Conservation (phyloP, 2,113 vertebrate species). For the Calonectris borealis region DNA sequence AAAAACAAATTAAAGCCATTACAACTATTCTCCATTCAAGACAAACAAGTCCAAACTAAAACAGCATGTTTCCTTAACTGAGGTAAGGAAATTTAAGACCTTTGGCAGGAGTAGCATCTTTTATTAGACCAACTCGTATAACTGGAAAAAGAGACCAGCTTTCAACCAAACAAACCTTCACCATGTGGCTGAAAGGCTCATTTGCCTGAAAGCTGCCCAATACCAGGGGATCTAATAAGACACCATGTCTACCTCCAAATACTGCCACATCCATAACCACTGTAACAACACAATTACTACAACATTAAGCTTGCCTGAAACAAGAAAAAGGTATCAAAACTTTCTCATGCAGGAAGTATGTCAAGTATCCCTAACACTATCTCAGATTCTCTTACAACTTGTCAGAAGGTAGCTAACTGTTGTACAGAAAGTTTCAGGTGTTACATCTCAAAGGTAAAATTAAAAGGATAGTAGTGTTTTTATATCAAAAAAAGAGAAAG, state of each 20-base stretch:
- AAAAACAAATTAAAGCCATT: not conserved
- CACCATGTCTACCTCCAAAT: accelerated
- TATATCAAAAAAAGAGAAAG: not conserved
- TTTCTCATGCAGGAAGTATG: not conserved
- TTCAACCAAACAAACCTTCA: not conserved
- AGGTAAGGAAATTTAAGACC: not conserved
- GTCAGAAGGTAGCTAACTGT: not conserved
- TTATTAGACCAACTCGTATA: not conserved
- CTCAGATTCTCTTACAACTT: not conserved
- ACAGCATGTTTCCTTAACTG: accelerated
- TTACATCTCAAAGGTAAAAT: not conserved
- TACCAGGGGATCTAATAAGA: accelerated
- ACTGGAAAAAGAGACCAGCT: not conserved
- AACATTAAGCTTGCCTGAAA: not conserved
- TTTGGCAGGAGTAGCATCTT: not conserved
- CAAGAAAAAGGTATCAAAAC: not conserved
- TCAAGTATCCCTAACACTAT: not conserved
- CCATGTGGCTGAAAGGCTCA: not conserved
- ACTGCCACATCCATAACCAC: no score
- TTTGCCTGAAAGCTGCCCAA: not conserved
- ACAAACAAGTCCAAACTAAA: not conserved
- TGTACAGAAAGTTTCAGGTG: not conserved
- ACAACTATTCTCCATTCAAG: not conserved
- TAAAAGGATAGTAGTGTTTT: not conserved
- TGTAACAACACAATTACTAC: not conserved